Conservation (phyloP, 92 coral and sea anemone species). For the Epizoanthus stellaris region DNA sequence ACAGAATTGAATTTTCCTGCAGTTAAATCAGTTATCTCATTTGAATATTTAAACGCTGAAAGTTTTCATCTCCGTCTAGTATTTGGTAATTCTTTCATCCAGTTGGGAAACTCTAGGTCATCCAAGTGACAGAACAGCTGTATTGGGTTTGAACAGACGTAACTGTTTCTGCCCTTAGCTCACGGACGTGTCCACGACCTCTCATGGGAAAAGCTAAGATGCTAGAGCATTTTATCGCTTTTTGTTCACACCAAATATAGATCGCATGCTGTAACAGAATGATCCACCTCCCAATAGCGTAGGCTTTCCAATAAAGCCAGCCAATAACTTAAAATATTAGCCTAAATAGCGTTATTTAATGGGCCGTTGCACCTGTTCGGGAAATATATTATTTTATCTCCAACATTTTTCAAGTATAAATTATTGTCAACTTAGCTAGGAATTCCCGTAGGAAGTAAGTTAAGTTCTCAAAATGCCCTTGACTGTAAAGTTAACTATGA, state of each 20-base stretch:
- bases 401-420: not conserved
- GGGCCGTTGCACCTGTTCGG: constrained; percentile 29
- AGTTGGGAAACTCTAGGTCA: not conserved
- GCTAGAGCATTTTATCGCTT: constrained; percentile 19
- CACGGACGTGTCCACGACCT: not conserved
- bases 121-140: not conserved
- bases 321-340: constrained; percentile 37
- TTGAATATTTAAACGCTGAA: constrained; percentile 21
- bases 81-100: not conserved
- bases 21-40: constrained; percentile 29
- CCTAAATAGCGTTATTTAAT: constrained; percentile 25
- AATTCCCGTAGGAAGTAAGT: not conserved
- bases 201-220: not conserved
- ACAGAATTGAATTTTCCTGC: constrained; percentile 4
- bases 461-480: not conserved
- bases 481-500: not conserved
- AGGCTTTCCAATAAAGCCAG: constrained; percentile 25
- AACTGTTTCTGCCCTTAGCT: constrained; percentile 1
- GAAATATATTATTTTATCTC: not conserved
- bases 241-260: constrained; percentile 10
- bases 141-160: no score
- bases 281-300: constrained; percentile 29
- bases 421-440: not conserved
- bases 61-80: no score
- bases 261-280: constrained; percentile 27